phyloP scores from a whole-genome alignment of 1,140 invertebrate species.

The Drosophila punjabiensis region DNA sequence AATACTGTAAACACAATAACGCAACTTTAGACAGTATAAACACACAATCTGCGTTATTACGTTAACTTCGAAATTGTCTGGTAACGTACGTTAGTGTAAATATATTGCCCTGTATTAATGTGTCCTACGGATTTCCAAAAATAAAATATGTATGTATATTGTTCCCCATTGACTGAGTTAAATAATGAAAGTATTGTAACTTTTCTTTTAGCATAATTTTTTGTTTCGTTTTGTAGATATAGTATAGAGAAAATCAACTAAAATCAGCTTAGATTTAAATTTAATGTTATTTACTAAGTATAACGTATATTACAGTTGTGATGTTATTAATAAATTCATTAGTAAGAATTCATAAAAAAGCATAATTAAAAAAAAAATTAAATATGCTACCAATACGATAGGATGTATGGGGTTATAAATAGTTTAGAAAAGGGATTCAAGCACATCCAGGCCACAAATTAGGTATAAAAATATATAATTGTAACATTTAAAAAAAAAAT shows the following conservation, averaged over 20 bases:
- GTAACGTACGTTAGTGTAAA: too few species aligned
- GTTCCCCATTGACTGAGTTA: not conserved
- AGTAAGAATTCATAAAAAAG: not conserved
- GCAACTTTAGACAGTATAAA: too few species aligned
- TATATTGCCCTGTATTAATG: too few species aligned
- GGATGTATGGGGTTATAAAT: not conserved
- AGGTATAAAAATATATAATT: conserved; percentile 1
- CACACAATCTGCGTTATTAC: too few species aligned
- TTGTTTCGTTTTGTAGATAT: not conserved
- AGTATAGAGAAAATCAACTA: not conserved
- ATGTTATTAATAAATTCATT: not conserved
- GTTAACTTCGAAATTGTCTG: too few species aligned
- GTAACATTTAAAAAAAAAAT: too few species aligned
- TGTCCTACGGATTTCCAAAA: not conserved
- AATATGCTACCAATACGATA: not conserved
- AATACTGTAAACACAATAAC: too few species aligned
- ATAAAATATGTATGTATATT: not conserved
- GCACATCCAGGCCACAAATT: conserved; percentile 4
- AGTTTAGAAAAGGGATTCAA: not conserved
- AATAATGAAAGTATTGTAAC: not conserved
- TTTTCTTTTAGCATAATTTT: not conserved
- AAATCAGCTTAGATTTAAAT: not conserved
- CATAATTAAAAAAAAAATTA: not conserved
- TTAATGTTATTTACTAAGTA: not conserved
- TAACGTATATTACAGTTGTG: conserved; percentile 1